phyloP scores from a whole-genome alignment of 2,113 vertebrate genomes.

The Micronisus gabar region DNA sequence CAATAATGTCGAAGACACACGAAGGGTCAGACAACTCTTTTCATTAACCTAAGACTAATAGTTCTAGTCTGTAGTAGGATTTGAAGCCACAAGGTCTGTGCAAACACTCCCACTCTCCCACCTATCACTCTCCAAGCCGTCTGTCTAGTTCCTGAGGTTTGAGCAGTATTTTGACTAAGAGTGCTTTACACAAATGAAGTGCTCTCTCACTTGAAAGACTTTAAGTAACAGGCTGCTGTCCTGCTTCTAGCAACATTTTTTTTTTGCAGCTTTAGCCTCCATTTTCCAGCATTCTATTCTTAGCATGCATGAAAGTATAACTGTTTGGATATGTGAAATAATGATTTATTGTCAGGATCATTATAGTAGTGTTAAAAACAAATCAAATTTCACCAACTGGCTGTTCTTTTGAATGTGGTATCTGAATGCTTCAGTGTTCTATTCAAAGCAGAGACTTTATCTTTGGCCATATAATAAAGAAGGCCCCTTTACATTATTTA shows the following conservation, averaged over 20 bases:
- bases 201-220: background rate
- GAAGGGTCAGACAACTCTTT: background rate
- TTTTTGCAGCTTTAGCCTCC: background rate
- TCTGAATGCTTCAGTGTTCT: background rate
- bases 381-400: slow-evolving; percentile 51
- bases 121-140: background rate
- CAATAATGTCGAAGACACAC: background rate
- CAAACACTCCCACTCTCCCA: background rate
- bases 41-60: background rate
- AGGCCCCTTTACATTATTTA: background rate
- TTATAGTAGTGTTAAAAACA: slow-evolving; percentile 64
- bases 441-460: background rate
- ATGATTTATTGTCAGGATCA: background rate
- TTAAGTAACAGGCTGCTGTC: background rate
- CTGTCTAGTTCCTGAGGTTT: background rate
- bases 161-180: background rate
- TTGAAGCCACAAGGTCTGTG: background rate
- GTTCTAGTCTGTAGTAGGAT: background rate
- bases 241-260: background rate
- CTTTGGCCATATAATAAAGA: background rate
- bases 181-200: background rate
- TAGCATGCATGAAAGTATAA: background rate
- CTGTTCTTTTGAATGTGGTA: slow-evolving; percentile 51
- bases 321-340: background rate
- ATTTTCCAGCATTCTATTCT: background rate